Percentiles rank a stretch among this genome's conserved stretches.
Conservation (phyloP, 2,888 invertebrate species). For the Tromatobia lineatoria region DNA sequence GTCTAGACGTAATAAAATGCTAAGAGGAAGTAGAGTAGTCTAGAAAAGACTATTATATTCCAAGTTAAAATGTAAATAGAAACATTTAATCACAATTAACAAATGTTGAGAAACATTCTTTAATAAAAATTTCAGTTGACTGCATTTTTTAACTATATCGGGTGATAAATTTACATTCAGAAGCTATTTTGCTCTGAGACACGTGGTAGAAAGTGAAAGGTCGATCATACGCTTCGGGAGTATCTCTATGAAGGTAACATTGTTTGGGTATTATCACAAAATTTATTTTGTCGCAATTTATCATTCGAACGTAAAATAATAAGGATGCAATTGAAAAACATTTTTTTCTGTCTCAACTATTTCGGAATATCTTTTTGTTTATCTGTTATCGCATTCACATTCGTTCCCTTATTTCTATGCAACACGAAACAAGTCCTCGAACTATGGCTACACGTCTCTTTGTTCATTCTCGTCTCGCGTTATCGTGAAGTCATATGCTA, state of each 20-base stretch:
- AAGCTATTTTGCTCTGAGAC: too few relatives aligned
- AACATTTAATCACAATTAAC: background rate
- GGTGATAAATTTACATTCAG: too few relatives aligned
- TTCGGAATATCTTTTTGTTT: conserved; percentile 9
- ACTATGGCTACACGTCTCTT: conserved; percentile 51
- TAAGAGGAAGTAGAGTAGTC: conserved; percentile 61
- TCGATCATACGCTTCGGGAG: too few relatives aligned
- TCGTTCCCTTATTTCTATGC: conserved; percentile 49
- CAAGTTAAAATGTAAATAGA: background rate
- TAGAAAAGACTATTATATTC: conserved; percentile 63
- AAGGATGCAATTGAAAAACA: too few relatives aligned
- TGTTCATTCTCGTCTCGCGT: conserved; percentile 60
- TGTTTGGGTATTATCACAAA: too few relatives aligned
- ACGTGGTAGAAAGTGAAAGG: too few relatives aligned
- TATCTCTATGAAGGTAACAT: too few relatives aligned
- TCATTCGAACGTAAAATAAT: too few relatives aligned
- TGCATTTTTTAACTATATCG: too few relatives aligned
- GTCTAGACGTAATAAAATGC: conserved; percentile 74
- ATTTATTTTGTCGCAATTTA: too few relatives aligned
- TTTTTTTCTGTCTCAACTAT: background rate
- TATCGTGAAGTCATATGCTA: conserved; percentile 56
- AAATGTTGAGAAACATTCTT: background rate
- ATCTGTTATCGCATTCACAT: conserved; percentile 38
- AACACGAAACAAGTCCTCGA: conserved; percentile 51
- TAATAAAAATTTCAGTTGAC: too few relatives aligned